Conservation (phyloP, 30 jellyfish, hydroid and myxozoan species). For the Cassiopea xamachana region DNA sequence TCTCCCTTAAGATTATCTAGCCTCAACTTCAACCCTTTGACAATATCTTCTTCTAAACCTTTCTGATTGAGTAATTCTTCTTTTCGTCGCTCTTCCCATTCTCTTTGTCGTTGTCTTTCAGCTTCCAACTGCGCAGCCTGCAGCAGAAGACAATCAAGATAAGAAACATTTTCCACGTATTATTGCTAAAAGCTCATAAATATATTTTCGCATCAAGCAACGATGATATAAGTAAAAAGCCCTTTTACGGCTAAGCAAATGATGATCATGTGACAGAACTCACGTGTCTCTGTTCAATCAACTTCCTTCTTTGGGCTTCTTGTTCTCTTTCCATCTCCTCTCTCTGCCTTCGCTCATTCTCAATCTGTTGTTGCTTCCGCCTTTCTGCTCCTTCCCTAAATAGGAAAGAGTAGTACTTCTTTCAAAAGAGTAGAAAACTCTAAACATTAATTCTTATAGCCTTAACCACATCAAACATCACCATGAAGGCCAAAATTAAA, state of each 20-base stretch:
- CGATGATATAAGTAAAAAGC: too few species aligned
- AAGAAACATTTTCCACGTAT: neutral
- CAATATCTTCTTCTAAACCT: constrained; percentile 92
- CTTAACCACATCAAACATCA: too few species aligned
- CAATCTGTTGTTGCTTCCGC: constrained; percentile 75
- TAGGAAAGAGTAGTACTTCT: neutral
- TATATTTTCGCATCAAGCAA: neutral
- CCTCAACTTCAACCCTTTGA: constrained; percentile 79
- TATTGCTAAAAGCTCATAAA: neutral
- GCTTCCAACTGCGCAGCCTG: constrained; percentile 98
- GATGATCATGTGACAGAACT: neutral
- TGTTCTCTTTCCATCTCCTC: constrained; percentile 97
- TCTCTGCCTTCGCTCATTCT: constrained; percentile 86
- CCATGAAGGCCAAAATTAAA: too few species aligned
- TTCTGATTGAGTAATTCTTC: constrained; percentile 92
- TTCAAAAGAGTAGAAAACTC: too few species aligned
- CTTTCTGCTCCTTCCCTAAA: constrained; percentile 94
- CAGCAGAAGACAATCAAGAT: neutral
- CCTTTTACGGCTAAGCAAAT: neutral
- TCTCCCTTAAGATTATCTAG: constrained; percentile 80
- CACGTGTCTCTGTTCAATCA: constrained; percentile 92
- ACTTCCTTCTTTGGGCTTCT: constrained; percentile 77
- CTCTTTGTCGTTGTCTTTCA: constrained; percentile 92
- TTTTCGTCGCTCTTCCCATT: constrained; percentile 95
- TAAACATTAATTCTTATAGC: too few species aligned